A percentile compares a stretch with the other conserved stretches of the same genome.
These are phyloP conservation scores for Bimastos eiseni DNA, from an alignment of 2,888 invertebrate genomes.

Conservation along the genomic window DNA sequence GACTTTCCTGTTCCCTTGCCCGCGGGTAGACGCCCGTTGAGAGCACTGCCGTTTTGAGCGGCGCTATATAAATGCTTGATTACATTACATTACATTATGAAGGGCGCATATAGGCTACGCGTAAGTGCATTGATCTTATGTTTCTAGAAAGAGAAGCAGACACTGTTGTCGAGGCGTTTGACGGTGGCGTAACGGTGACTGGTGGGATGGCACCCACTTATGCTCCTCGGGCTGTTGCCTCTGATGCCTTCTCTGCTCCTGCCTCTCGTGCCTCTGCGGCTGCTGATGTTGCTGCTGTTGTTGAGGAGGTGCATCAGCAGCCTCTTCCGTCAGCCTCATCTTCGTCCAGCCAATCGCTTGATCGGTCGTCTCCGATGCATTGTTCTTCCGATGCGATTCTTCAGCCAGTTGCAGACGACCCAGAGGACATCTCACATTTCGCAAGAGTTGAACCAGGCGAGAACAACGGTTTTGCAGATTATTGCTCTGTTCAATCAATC, in stretches of 20 bases:
- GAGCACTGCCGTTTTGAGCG: too few relatives aligned
- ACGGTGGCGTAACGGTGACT: neutral
- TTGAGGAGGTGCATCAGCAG: neutral
- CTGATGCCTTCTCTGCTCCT: neutral
- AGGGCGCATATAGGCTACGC: too few relatives aligned
- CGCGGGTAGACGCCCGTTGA: too few relatives aligned
- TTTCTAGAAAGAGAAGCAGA: neutral
- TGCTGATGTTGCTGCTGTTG: neutral
- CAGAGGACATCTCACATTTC: neutral
- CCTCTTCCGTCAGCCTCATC: neutral
- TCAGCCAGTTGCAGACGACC: neutral
- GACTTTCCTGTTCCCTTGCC: too few relatives aligned
- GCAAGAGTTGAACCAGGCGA: conserved; percentile 3
- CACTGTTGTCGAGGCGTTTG: neutral
- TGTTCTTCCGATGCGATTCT: neutral
- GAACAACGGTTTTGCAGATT: neutral
- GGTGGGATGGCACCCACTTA: neutral
- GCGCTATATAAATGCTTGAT: too few relatives aligned
- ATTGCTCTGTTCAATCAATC: too few relatives aligned
- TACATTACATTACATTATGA: too few relatives aligned
- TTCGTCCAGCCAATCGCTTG: neutral
- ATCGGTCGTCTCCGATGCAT: neutral
- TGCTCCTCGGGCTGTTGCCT: neutral
- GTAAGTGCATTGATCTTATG: neutral
- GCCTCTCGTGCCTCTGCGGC: neutral